Base-by-base conservation (phyloP, 1,140 invertebrate genomes). In the Tenebrio molitor region DNA sequence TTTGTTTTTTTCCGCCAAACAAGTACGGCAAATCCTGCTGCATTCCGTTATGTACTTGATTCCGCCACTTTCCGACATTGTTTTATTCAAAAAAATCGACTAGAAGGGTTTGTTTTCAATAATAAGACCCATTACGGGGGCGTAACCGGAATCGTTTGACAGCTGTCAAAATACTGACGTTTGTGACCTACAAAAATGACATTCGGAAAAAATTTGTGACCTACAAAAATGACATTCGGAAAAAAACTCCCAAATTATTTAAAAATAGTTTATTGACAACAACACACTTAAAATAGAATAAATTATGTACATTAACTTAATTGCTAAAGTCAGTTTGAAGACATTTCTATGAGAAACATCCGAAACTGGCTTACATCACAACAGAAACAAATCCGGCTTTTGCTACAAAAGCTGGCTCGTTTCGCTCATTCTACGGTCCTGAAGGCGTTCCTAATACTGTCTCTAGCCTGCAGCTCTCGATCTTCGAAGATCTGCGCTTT, bases 1-100 rank as follows among this genome's bases (percentile, higher is more conserved):
- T 17, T 23, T 10, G 39, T 70, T 46, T 72, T 77, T 79, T 77
- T 78, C 73, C 10, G 39, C 21, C 41, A 80, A 72, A 72, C 80
- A 81, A n/a, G 75, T 80, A 36, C 80, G 68, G 58, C 80, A 81
- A 50, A 80, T 70, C 46, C 21, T 74, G 25, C 76, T 46, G 39
- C 79, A 50, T 25, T 77, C 65, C 17, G 74, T 71, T 21, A 74
- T 42, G 50, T 73, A 53, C 16, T 44, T 74, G 7, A 73, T 44
- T 8, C 17, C 5, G 1, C 71, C 63, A 1, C 15, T 5, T n/a
- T 58, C 50, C 29, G 50, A 29, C 50, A 58, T 58, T 29, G 25
- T 29, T 29, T 29, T 29, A 4, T 8, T 29, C 3, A 29, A 29
- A 29, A 29, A 29, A 29, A 29, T 29, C 25, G 3, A 29, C 8